Conservation (phyloP, 64 coral and sea anemone species). For the Actinia equina region DNA sequence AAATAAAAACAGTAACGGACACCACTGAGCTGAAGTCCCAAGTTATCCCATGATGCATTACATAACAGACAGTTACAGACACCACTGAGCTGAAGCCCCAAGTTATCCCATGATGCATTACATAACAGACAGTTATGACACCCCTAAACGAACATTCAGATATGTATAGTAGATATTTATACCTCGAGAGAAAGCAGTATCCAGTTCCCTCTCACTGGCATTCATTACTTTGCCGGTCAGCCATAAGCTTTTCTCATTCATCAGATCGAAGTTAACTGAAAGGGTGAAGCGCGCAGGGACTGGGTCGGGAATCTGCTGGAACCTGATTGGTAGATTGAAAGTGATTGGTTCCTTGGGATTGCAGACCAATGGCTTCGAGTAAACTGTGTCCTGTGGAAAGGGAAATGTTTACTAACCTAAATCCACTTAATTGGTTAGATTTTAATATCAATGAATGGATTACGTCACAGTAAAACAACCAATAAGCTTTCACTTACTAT, state of each 20-base stretch:
- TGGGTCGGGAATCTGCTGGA: conserved; percentile 94
- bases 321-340: conserved; percentile 89
- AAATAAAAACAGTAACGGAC: not conserved
- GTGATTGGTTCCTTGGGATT: conserved; percentile 77
- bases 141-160: too few species aligned
- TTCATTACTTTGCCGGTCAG: conserved; percentile 32
- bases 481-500: conserved; percentile 29
- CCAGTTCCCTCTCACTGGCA: conserved; percentile 37
- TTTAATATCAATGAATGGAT: too few species aligned
- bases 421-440: too few species aligned
- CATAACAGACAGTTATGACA: not conserved
- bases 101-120: not conserved
- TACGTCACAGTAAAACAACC: not conserved
- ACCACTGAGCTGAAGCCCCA: too few species aligned
- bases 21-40: too few species aligned
- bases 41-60: not conserved
- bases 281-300: conserved; percentile 86
- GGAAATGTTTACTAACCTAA: not conserved
- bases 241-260: conserved; percentile 63
- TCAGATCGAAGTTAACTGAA: conserved; percentile 69
- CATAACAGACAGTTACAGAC: not conserved
- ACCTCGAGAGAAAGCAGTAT: conserved; percentile 88
- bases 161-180: not conserved
- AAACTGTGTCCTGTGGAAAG: conserved; percentile 38
- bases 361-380: conserved; percentile 63